These are phyloP conservation scores for Erpetoichthys calabaricus DNA, from an alignment of 2,797 vertebrate species.

Conservation along the genomic window DNA sequence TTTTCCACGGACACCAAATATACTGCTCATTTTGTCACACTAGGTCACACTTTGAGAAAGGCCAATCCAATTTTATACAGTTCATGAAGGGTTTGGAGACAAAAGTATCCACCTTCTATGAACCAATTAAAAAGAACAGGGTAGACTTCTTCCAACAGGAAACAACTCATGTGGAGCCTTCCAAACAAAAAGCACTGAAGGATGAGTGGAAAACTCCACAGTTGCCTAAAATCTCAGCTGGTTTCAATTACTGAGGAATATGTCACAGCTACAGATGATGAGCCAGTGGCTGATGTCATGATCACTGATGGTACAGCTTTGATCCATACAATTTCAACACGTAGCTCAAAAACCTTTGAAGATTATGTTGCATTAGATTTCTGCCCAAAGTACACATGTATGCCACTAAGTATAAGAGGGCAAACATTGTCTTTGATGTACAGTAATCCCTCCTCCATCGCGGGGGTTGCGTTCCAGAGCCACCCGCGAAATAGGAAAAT, in stretches of 20 bases:
- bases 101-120: conserved; percentile 1
- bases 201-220: conserved; percentile 7
- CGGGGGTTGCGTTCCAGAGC: too few relatives aligned
- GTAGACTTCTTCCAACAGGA: conserved; percentile 1
- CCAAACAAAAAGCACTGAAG: conserved; percentile 1
- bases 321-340: conserved; percentile 8
- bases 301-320: conserved; percentile 9
- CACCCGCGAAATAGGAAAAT: too few relatives aligned
- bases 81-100: background rate
- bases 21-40: background rate
- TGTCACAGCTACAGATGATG: conserved; percentile 6
- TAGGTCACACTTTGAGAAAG: background rate
- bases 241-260: conserved; percentile 6
- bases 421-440: conserved; percentile 11
- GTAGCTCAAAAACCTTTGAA: conserved; percentile 10
- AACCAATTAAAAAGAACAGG: conserved; percentile 2
- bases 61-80: background rate
- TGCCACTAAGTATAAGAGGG: conserved; percentile 9
- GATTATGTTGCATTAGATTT: conserved; percentile 11
- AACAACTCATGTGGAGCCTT: background rate
- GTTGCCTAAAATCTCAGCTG: conserved; percentile 12
- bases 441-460: too few relatives aligned
- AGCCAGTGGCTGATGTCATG: conserved; percentile 11
- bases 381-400: conserved; percentile 8
- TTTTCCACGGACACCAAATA: conserved; percentile 3